A percentile compares a stretch with the other conserved stretches of the same genome.
Conservation (phyloP, 1,140 invertebrate genomes). For the Bombus soroeensis region DNA sequence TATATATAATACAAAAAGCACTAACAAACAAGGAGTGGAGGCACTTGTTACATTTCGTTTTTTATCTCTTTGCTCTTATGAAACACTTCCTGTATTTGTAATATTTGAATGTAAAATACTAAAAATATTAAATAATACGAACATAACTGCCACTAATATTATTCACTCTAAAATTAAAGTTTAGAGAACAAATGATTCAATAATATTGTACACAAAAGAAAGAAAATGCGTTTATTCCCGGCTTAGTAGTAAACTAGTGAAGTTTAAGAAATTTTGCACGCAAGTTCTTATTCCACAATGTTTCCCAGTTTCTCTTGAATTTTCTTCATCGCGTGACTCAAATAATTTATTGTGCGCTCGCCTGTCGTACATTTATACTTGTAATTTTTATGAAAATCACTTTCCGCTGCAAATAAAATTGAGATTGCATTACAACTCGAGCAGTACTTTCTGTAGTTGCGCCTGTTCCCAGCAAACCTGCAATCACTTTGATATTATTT, state of each 20-base stretch:
- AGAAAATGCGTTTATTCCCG: background rate
- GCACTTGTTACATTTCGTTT: too few relatives aligned
- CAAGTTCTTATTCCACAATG: too few relatives aligned
- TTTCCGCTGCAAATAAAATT: background rate
- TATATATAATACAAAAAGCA: too few relatives aligned
- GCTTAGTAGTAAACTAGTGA: background rate
- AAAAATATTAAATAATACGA: too few relatives aligned
- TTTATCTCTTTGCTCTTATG: too few relatives aligned
- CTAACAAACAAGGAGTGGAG: too few relatives aligned
- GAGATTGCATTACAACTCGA: background rate
- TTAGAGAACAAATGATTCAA: too few relatives aligned
- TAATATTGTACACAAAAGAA: too few relatives aligned
- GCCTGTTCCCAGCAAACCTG: background rate
- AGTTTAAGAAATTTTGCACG: background rate
- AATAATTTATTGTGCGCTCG: conserved; percentile 4
- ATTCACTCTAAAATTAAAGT: too few relatives aligned
- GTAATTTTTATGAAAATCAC: conserved; percentile 33
- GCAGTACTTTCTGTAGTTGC: background rate
- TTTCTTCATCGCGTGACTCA: background rate
- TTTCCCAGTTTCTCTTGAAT: background rate
- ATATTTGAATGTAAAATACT: too few relatives aligned
- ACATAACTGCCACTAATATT: too few relatives aligned
- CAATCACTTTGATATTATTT: conserved; percentile 14
- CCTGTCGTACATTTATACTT: conserved; percentile 4
- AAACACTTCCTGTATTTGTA: too few relatives aligned